Evolutionary conservation across 2,113 vertebrate genomes (phyloP).

Genomic region (Cynocephalus volans): DNA sequence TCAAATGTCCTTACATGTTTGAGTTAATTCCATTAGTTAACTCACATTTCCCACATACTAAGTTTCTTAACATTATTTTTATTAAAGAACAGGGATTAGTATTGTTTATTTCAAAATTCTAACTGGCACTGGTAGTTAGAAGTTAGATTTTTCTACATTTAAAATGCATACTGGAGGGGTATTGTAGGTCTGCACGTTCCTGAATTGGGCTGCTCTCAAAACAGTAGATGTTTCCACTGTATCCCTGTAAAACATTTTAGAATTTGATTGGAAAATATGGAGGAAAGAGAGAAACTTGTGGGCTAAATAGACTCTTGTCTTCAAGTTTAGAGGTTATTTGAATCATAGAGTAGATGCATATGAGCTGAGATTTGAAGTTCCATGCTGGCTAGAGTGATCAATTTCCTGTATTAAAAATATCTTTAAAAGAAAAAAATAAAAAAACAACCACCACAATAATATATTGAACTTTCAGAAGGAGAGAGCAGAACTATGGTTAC

Average conservation of each 20-base stretch:
- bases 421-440: neutral
- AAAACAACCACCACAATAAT: too few relatives aligned
- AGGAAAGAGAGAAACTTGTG: neutral
- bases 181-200: neutral
- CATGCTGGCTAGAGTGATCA: neutral
- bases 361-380: neutral
- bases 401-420: neutral
- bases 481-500: too few relatives aligned
- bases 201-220: neutral
- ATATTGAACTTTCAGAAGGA: too few relatives aligned
- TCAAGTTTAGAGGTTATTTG: neutral
- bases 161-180: neutral
- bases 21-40: neutral
- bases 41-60: neutral
- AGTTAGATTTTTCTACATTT: conserved; percentile 46
- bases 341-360: fast-evolving
- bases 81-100: neutral
- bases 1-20: neutral
- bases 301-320: neutral
- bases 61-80: neutral
- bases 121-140: neutral
- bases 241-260: neutral
- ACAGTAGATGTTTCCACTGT: neutral
- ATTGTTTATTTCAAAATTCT: conserved; percentile 2
- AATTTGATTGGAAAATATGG: neutral